Base-by-base conservation (phyloP, 2,797 vertebrate species). In the Tympanoctomys barrerae region DNA sequence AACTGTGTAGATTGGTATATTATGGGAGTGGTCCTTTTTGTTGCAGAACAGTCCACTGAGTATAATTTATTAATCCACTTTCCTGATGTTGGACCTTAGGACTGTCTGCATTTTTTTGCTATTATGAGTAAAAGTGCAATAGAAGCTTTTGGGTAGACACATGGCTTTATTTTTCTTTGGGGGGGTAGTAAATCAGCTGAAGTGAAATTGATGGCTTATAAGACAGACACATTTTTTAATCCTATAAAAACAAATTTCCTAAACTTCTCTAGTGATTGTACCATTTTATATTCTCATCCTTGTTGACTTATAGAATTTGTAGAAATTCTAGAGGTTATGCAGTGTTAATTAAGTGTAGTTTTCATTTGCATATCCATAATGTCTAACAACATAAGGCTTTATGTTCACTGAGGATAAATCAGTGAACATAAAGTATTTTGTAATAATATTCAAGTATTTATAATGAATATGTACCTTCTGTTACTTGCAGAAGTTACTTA, bases 351-450 rank as follows among this genome's bases (percentile, higher is more conserved):
- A 26, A 46, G 39, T 81, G 3, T 39, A 18, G 24, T 86, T 77
- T 95, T 93, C 54, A 75, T 49, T 68, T 93, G 28, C 19, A 75
- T 93, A 75, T 90, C 66, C 49, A 85, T 68, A 84, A 52, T 86
- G 36, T 49, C 59, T 61, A 81, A 75, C 31, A 8, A 36, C 68
- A 13, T 36, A 24, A 42, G 57, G 79, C n/a, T 92, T 54, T 28
- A 39, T 52, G 28, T 52, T 87, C 59, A 68, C 6, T 57, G 70
- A n/a, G 12, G 18, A 57, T 49, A 57, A 77, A 57, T 62, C 61
- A 31, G 42, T 46, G 52, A 54, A 2, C 52, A 54, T 54, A 54
- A 54, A 54, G 52, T 14, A 54, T 33, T 90, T 26, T 46, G 11
- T 66, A 33, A 61, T 87, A 21, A 26, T 68, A 49, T 24, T 52